Evolutionary conservation across 2,113 vertebrate genomes (phyloP).

Genomic region (Tor tambroides): DNA sequence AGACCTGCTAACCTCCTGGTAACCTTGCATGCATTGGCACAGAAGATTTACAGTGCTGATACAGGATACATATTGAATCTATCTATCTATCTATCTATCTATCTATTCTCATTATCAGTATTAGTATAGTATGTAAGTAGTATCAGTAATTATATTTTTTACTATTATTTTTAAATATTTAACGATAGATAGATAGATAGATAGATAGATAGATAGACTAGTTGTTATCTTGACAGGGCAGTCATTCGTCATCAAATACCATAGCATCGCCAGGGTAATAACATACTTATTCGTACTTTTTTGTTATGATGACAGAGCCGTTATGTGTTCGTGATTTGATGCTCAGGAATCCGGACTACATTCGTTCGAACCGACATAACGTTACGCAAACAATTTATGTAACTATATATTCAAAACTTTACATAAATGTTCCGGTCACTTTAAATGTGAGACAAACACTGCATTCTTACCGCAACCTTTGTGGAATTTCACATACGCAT

Average conservation of each 20-base stretch:
- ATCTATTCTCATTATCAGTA: no score
- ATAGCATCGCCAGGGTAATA: not conserved
- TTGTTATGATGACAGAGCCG: not conserved
- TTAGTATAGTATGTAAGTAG: no score
- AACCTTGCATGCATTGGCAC: no score
- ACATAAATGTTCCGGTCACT: not conserved
- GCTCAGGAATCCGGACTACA: not conserved
- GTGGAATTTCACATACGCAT: conserved; percentile 59
- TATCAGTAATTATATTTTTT: no score
- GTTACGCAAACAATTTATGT: not conserved
- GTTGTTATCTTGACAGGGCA: not conserved
- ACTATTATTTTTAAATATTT: no score
- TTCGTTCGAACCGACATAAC: no score
- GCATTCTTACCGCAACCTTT: conserved; percentile 69
- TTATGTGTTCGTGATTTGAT: not conserved
- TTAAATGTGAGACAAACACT: not conserved
- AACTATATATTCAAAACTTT: not conserved
- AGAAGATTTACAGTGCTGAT: no score
- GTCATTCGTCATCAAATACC: not conserved
- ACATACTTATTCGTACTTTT: not conserved
- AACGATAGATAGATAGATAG: not conserved
- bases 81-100: no score
- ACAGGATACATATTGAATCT: no score
- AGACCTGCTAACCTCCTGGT: no score
- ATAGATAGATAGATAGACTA: not conserved